phyloP scores from a whole-genome alignment of 2,113 vertebrate species.

The Ranitomeya imitator region DNA sequence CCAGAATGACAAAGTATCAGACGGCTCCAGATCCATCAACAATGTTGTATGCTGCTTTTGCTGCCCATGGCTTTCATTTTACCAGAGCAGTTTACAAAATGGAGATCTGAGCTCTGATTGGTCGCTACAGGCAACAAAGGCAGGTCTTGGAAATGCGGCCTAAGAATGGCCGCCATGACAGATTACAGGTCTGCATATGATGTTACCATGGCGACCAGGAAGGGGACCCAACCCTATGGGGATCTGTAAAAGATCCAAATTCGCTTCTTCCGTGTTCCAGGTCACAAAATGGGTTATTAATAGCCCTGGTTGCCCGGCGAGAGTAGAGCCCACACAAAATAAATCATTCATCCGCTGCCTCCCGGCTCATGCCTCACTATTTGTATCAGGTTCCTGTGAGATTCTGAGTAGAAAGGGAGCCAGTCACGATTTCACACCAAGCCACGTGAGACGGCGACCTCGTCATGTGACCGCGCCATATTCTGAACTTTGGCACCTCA shows the following conservation, averaged over 20 bases:
- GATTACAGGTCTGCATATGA: not conserved
- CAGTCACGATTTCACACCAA: not conserved
- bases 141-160: too few species aligned
- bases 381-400: slow-evolving; percentile 41
- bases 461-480: not conserved
- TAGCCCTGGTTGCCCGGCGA: slow-evolving; percentile 30
- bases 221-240: not conserved
- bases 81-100: too few species aligned
- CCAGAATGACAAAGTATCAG: not conserved
- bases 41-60: too few species aligned
- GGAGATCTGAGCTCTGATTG: too few species aligned
- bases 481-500: not conserved
- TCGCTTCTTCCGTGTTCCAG: not conserved
- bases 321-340: slow-evolving; percentile 24
- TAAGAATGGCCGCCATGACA: not conserved
- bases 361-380: slow-evolving; percentile 35
- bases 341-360: slow-evolving; percentile 45
- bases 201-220: not conserved
- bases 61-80: too few species aligned
- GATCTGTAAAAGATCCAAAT: not conserved
- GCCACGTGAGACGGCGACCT: not conserved
- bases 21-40: not conserved
- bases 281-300: slow-evolving; percentile 30
- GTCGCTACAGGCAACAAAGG: too few species aligned
- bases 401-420: not conserved